Evolutionary conservation across 2,113 vertebrate species (phyloP).

Genomic region (Chaetops frenatus): DNA sequence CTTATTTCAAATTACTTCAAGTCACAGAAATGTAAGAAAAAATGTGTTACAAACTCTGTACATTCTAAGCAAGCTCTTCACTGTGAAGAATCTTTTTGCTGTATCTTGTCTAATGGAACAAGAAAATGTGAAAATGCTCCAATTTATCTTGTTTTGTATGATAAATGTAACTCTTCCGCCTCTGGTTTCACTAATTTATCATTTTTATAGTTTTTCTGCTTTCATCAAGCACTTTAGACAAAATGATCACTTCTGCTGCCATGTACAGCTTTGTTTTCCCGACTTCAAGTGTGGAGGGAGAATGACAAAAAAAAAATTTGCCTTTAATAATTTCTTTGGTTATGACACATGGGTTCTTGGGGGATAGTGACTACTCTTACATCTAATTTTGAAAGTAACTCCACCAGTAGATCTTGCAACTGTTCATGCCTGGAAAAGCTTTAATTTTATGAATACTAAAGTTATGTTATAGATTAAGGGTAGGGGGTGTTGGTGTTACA

Average conservation of each 20-base stretch:
- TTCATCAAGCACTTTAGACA: constrained; percentile 44
- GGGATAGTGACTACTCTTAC: background rate
- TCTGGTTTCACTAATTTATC: background rate
- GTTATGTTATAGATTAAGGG: background rate
- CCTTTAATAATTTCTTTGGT: background rate
- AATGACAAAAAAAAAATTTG: background rate
- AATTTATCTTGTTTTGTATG: background rate
- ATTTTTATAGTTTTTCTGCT: background rate
- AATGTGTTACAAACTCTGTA: background rate
- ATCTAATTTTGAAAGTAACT: background rate
- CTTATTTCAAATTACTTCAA: background rate
- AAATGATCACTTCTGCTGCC: background rate
- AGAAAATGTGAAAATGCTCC: background rate
- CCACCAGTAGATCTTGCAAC: background rate
- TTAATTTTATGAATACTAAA: background rate
- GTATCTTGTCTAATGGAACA: background rate
- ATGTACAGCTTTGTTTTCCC: background rate
- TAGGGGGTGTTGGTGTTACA: background rate
- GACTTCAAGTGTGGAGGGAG: background rate
- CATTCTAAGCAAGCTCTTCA: background rate
- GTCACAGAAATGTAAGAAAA: background rate
- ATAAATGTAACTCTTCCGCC: background rate
- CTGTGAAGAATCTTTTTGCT: background rate
- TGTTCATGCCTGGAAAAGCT: background rate
- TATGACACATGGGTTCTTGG: background rate